Percentiles rank a stretch among this genome's conserved stretches.
phyloP scores from a whole-genome alignment of 2,797 vertebrate species.

The Helostoma temminkii region DNA sequence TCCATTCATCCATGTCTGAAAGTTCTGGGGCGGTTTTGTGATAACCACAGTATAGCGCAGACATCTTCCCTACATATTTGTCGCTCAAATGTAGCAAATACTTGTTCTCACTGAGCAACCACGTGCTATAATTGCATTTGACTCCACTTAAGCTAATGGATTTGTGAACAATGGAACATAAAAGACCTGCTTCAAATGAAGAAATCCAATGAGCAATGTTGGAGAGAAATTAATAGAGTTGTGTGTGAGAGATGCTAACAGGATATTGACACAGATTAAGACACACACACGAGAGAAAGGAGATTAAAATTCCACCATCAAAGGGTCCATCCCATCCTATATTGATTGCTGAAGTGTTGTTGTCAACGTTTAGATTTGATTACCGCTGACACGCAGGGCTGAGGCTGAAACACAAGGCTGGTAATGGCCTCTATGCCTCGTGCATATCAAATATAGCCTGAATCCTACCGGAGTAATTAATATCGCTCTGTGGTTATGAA shows the following conservation, averaged over 20 bases:
- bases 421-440: slow-evolving; percentile 74
- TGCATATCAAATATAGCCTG: slow-evolving; percentile 84
- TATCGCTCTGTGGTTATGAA: slow-evolving; percentile 83
- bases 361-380: slow-evolving; percentile 88
- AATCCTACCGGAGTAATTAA: slow-evolving; percentile 84
- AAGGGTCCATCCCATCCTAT: slow-evolving; percentile 71
- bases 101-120: slow-evolving; percentile 35
- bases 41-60: slow-evolving; percentile 15
- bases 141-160: slow-evolving; percentile 74
- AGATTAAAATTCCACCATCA: slow-evolving; percentile 81
- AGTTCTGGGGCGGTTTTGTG: slow-evolving; percentile 15
- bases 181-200: slow-evolving; percentile 67
- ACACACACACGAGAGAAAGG: slow-evolving; percentile 59
- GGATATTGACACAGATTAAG: slow-evolving; percentile 74
- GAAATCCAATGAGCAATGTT: slow-evolving; percentile 56
- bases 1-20: slow-evolving; percentile 22
- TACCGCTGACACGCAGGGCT: slow-evolving; percentile 83
- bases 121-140: slow-evolving; percentile 63
- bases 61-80: slow-evolving; percentile 4
- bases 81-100: slow-evolving; percentile 20
- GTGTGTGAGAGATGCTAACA: slow-evolving; percentile 61
- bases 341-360: slow-evolving; percentile 85
- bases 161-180: slow-evolving; percentile 64
- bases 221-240: slow-evolving; percentile 63
- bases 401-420: slow-evolving; percentile 81